Conservation (phyloP, 2,113 vertebrate genomes). For the Strix aluco region DNA sequence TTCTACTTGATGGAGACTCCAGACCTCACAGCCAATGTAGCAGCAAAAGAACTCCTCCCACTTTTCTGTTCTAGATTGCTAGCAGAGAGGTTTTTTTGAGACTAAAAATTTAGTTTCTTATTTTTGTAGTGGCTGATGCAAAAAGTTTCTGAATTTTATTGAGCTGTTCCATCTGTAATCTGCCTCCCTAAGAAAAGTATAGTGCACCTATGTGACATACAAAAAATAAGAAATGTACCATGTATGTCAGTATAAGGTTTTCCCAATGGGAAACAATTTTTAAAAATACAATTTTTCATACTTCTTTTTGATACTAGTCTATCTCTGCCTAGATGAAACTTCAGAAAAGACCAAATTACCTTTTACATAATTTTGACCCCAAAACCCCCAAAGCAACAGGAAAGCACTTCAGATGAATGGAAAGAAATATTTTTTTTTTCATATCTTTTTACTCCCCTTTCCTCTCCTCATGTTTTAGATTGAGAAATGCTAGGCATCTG, state of each 20-base stretch:
- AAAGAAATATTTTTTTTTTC: not conserved
- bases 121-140: not conserved
- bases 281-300: not conserved
- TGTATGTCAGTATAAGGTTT: not conserved
- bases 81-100: not conserved
- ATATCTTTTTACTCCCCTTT: not conserved
- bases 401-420: not conserved
- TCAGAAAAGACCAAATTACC: not conserved
- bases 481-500: not conserved
- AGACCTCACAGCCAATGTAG: not conserved
- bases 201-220: not conserved
- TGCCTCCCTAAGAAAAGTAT: not conserved
- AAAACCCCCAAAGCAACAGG: fast-evolving
- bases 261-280: not conserved
- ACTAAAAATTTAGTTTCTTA: not conserved
- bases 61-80: not conserved
- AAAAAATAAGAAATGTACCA: not conserved
- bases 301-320: not conserved
- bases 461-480: not conserved
- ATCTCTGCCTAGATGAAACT: not conserved
- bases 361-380: not conserved
- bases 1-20: not conserved
- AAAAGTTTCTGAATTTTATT: not conserved
- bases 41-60: not conserved
- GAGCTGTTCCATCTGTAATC: not conserved